Percentiles rank a stretch among this genome's conserved stretches.
phyloP scores from a whole-genome alignment of 2,797 vertebrate species.

The Tamandua tetradactyla region DNA sequence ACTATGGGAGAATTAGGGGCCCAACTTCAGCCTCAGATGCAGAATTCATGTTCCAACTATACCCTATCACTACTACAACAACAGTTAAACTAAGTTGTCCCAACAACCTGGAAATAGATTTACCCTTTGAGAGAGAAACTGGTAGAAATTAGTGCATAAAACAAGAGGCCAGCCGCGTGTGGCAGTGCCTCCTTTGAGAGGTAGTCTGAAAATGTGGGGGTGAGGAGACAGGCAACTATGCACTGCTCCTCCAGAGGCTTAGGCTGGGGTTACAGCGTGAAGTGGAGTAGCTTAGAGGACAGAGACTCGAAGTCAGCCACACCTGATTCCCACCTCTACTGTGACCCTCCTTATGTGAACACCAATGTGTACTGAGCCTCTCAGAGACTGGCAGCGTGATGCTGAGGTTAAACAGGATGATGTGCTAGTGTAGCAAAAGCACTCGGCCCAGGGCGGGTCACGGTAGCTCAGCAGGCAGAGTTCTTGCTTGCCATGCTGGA shows the following conservation, averaged over 20 bases:
- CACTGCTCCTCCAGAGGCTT: not conserved
- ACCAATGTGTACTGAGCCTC: no score
- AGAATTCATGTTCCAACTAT: not conserved
- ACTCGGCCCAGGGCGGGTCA: no score
- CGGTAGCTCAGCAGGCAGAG: no score
- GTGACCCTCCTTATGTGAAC: no score
- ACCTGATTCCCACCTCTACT: not conserved
- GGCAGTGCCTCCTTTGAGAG: not conserved
- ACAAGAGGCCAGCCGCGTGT: not conserved
- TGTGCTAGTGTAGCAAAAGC: not conserved
- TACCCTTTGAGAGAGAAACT: no score
- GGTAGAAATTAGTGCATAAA: not conserved
- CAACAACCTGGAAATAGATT: not conserved
- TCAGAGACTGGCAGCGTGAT: not conserved
- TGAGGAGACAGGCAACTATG: not conserved
- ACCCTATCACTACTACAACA: not conserved
- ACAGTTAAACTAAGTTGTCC: not conserved
- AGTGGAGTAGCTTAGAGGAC: not conserved
- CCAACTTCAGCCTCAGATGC: not conserved
- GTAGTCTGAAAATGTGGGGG: not conserved
- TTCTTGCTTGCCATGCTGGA: no score
- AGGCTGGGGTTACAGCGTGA: not conserved
- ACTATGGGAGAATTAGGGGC: not conserved
- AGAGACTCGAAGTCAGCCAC: no score
- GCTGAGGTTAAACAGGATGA: no score